A percentile compares a stretch with the other conserved stretches of the same genome.
Conservation (phyloP, 2,797 vertebrate species). For the Lindbergichthys nudifrons region DNA sequence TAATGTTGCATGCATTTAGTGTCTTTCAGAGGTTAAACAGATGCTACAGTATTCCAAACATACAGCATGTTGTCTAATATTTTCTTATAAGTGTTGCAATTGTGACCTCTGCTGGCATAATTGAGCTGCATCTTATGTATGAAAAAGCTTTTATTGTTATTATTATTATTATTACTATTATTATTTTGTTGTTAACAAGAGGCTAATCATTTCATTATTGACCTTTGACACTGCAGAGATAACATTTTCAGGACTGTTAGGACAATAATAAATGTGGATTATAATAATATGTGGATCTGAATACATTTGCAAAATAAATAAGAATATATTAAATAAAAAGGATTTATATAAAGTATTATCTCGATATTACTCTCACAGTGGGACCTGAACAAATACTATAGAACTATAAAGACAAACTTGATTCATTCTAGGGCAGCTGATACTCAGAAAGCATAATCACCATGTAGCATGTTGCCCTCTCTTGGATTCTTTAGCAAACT, state of each 20-base stretch:
- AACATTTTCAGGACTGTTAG: not conserved
- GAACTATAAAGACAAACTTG: too few relatives aligned
- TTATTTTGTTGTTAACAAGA: too few relatives aligned
- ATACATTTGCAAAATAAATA: not conserved
- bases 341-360: not conserved
- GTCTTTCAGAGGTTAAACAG: not conserved
- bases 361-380: not conserved
- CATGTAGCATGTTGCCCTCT: slow-evolving; percentile 40
- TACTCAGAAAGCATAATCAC: not conserved
- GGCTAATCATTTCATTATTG: too few relatives aligned
- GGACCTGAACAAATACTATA: too few relatives aligned
- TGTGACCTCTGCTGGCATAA: slow-evolving; percentile 21
- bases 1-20: not conserved
- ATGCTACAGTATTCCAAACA: not conserved
- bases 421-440: too few relatives aligned
- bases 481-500: slow-evolving; percentile 14
- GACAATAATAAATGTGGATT: too few relatives aligned
- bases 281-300: not conserved
- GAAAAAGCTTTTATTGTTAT: too few relatives aligned
- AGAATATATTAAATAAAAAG: too few relatives aligned
- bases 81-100: not conserved
- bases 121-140: too few relatives aligned
- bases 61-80: not conserved
- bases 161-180: too few relatives aligned
- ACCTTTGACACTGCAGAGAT: not conserved